Percentiles rank a stretch among this genome's conserved stretches.
phyloP scores from a whole-genome alignment of 2,797 vertebrate genomes.

The Hemitrygon akajei region DNA sequence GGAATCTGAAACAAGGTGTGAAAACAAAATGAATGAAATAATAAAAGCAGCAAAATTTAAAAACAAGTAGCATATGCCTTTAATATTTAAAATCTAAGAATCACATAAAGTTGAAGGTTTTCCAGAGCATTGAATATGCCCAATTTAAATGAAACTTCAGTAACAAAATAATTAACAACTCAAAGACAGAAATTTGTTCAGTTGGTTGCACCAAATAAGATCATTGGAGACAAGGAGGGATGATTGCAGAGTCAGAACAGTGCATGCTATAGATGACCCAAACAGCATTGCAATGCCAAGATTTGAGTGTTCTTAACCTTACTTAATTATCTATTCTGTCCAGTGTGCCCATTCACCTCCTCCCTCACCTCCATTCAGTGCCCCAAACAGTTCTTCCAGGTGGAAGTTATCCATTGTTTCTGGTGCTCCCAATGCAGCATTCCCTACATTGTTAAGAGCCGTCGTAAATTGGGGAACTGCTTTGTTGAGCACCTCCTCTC shows the following conservation, averaged over 20 bases:
- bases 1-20: constrained; percentile 62
- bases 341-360: no score
- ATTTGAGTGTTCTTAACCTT: not conserved
- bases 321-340: not conserved
- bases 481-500: no score
- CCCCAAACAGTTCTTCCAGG: no score
- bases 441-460: no score
- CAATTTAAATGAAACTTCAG: not conserved
- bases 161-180: not conserved
- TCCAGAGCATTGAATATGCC: not conserved
- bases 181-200: no score
- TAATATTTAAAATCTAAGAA: not conserved
- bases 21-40: constrained; percentile 11
- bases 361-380: no score
- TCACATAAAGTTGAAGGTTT: not conserved
- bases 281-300: not conserved
- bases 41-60: constrained; percentile 17
- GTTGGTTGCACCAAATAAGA: no score
- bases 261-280: not conserved
- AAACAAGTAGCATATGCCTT: not conserved
- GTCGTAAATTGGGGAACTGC: no score
- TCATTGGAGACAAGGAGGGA: no score
- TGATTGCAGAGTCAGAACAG: no score
- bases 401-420: no score
- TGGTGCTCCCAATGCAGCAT: no score